Evolutionary conservation across 1,140 invertebrate genomes (phyloP), one percentile per base, ranked within the genome.

Genomic region (Liolophura sinensis): DNA sequence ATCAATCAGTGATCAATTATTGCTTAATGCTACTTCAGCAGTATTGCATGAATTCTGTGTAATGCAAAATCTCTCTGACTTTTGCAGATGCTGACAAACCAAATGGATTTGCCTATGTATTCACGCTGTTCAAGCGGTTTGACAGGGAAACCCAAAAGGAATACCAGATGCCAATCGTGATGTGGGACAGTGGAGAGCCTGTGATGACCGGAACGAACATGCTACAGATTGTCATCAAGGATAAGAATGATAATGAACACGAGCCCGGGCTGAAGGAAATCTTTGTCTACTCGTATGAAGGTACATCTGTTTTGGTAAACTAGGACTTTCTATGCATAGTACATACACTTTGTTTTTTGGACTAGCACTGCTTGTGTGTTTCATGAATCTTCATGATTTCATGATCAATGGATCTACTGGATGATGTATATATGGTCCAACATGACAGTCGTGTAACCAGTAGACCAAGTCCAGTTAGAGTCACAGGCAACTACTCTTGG

Each of bases 211-310:
- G 95, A 65, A 97, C 95, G 1, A 96, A 93, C 73, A 97, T 94
- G 0, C 82, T 98, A 7, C 97, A 94, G 0, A 93, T 98, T 11
- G 93, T 96, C 24, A 97, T 99, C 75, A 95, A 96, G 80, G 96
- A 97, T 82, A 91, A 93, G 1, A 98, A 98, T 81, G 96, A 99
- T 78, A 97, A 98, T 85, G 94, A 95, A 85, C 98, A 98, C 93
- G 92, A 94, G 78, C 92, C 94, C 0, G 96, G 96, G 0, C 92
- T 92, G 1, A 98, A 98, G 85, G 93, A 97, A 67, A 97, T 98
- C 71, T 92, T 96, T 81, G 94, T 97, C 0, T 98, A 98, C 83
- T 98, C 97, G 84, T 98, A 97, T 78, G 91, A 89, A 91, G 86
- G 90, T 89, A 85, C 78, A 64, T 86, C 27, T 27, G 14, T 12